phyloP scores from a whole-genome alignment of 2,888 invertebrate species.

The Hesperia comma region DNA sequence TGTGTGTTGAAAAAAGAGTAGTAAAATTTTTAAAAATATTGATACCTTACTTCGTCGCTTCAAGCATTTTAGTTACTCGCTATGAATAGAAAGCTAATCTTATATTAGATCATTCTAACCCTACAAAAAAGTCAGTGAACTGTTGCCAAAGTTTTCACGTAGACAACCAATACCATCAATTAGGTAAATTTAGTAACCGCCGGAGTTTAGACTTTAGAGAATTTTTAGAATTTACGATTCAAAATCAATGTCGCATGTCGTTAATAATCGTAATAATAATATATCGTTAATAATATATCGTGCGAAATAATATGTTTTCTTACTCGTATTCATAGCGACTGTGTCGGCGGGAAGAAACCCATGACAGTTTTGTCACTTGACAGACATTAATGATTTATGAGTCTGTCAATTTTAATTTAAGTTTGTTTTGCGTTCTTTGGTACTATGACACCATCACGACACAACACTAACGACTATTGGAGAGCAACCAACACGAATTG shows the following conservation, averaged over 20 bases:
- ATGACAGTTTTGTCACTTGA: background rate
- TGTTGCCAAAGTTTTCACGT: slow-evolving; percentile 40
- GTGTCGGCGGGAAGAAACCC: background rate
- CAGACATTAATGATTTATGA: too few species aligned
- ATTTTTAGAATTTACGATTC: background rate
- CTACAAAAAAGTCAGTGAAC: slow-evolving; percentile 30
- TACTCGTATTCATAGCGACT: too few species aligned
- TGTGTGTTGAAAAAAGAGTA: too few species aligned
- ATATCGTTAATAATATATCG: background rate
- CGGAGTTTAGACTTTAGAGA: background rate
- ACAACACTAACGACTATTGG: too few species aligned
- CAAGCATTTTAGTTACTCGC: background rate
- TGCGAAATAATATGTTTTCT: too few species aligned
- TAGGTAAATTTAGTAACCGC: slow-evolving; percentile 32
- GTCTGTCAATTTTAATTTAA: too few species aligned
- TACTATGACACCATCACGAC: too few species aligned
- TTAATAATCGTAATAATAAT: too few species aligned
- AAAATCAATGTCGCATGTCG: background rate
- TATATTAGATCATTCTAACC: slow-evolving; percentile 5
- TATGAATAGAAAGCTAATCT: background rate
- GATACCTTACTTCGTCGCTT: too few species aligned
- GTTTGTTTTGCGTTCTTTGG: too few species aligned
- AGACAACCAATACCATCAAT: slow-evolving; percentile 38
- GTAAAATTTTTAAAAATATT: too few species aligned
- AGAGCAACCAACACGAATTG: too few species aligned